Conservation (phyloP, 2,113 vertebrate species). For the Hypocryptadius cinnamomeus region DNA sequence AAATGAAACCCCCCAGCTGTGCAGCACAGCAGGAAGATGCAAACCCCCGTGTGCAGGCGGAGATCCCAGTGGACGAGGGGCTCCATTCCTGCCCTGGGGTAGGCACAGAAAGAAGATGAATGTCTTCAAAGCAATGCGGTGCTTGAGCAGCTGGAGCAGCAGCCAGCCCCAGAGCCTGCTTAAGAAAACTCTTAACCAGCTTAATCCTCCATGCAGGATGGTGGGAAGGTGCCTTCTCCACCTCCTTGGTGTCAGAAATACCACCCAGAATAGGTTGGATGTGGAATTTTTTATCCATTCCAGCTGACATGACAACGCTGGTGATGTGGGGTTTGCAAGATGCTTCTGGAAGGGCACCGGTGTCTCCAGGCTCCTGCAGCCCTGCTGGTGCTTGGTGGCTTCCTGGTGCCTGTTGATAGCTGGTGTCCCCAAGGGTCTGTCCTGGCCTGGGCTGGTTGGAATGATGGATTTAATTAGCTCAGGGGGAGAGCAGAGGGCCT, state of each 20-base stretch:
- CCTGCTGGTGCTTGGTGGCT: neutral
- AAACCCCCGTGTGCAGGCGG: neutral
- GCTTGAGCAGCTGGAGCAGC: neutral
- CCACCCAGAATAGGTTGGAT: neutral
- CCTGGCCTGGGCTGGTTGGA: neutral
- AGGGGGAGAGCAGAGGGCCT: neutral
- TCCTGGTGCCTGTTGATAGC: rapidly evolving
- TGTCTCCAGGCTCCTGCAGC: neutral
- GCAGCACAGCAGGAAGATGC: neutral
- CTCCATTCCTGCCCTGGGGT: neutral
- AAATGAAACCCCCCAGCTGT: neutral
- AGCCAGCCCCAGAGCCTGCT: neutral
- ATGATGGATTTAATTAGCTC: neutral
- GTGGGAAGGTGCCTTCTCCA: neutral
- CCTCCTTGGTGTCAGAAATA: neutral
- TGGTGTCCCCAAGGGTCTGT: rapidly evolving
- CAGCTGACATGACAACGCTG: rapidly evolving
- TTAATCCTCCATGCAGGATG: neutral
- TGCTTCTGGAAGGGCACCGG: neutral
- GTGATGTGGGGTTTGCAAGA: neutral
- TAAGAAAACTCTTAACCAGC: neutral
- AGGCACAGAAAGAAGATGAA: neutral
- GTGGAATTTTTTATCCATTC: neutral
- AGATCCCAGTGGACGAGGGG: neutral
- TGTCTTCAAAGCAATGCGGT: neutral